Percentiles rank a stretch among this genome's conserved stretches.
Conservation (phyloP, 2,113 vertebrate genomes). For the Eretmochelys imbricata region DNA sequence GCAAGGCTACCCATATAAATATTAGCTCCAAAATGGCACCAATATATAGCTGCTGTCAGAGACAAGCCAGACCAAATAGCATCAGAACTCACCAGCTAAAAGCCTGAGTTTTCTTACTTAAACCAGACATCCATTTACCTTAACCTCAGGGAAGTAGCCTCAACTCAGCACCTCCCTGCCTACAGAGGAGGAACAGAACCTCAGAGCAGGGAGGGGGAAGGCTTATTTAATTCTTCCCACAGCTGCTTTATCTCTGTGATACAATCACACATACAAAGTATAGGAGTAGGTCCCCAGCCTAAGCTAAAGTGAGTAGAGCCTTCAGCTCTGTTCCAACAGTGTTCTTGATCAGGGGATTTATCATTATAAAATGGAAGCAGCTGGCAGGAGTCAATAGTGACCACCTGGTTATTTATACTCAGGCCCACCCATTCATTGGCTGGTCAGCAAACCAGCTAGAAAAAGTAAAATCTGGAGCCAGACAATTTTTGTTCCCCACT, state of each 20-base stretch:
- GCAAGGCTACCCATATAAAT: not conserved
- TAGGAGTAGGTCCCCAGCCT: not conserved
- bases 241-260: not conserved
- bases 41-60: not conserved
- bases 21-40: not conserved
- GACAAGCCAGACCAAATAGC: not conserved
- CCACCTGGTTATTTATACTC: not conserved
- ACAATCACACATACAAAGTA: not conserved
- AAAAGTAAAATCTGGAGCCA: rapidly evolving
- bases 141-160: not conserved
- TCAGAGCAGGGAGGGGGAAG: rapidly evolving
- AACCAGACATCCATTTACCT: not conserved
- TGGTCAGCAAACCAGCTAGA: not conserved
- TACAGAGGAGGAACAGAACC: not conserved
- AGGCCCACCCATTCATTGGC: not conserved
- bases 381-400: not conserved
- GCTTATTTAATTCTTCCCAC: not conserved
- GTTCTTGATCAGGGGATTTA: not conserved
- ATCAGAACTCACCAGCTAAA: rapidly evolving
- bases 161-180: not conserved
- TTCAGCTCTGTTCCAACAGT: not conserved
- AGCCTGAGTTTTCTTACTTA: not conserved
- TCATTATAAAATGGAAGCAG: not conserved
- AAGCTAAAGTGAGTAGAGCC: not conserved
- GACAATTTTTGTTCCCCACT: not conserved